These are phyloP conservation scores for Poecile montanus DNA, from an alignment of 2,797 vertebrate genomes.

Conservation along the genomic window DNA sequence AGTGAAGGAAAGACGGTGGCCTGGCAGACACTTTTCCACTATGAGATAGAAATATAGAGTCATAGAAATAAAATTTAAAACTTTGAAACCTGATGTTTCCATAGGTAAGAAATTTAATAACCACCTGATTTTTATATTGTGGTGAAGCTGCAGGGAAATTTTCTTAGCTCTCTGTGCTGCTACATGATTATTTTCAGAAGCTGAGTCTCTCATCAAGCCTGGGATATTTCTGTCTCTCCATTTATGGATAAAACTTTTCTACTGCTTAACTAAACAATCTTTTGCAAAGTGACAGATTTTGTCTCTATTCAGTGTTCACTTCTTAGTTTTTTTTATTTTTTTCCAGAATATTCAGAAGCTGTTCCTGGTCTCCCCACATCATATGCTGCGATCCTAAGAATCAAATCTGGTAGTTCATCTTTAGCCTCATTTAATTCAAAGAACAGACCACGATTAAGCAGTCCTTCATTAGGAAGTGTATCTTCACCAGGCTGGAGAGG, in stretches of 20 bases:
- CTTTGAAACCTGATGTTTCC: background rate
- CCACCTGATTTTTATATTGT: background rate
- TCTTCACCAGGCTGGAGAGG: conserved; percentile 82
- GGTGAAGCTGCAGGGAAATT: background rate
- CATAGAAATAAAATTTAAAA: background rate
- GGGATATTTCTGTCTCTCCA: background rate
- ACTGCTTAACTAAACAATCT: background rate
- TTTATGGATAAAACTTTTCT: background rate
- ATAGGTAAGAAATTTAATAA: background rate
- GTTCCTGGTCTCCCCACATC: conserved; percentile 84
- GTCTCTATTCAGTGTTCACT: background rate
- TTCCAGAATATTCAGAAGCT: conserved; percentile 82
- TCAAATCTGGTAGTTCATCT: conserved; percentile 86
- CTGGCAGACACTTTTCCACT: background rate
- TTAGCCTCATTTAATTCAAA: conserved; percentile 80
- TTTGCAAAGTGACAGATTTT: background rate
- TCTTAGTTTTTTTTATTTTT: background rate
- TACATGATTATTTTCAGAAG: background rate
- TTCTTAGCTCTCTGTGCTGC: background rate
- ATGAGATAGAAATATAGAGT: background rate
- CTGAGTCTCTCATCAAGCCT: background rate
- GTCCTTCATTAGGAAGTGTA: conserved; percentile 66
- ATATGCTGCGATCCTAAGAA: conserved; percentile 88
- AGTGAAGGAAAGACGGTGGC: background rate
- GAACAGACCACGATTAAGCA: conserved; percentile 80